Evolutionary conservation across 2,797 vertebrate genomes (phyloP), one percentile per base, ranked within the genome.

Genomic region (Lophotriccus pileatus): DNA sequence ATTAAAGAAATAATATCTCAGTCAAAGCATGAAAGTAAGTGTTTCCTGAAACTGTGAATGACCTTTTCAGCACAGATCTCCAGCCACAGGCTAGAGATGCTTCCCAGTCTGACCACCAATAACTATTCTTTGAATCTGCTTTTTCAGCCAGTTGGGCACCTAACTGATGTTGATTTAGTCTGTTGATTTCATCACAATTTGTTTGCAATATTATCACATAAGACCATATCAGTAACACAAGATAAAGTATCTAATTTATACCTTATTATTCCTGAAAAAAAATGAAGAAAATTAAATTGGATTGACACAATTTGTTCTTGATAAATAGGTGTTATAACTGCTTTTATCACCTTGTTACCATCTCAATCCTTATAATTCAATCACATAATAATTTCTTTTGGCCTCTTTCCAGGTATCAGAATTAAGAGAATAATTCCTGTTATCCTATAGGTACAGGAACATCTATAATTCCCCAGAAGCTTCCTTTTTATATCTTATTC

Each of bases 311-410:
- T 69, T 84, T 95, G 63, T 82, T 90, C 76, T 6, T 76, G 88
- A 84, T 73, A 91, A 91, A 91, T 84, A 78, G 43, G 47, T 84
- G 63, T 47, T 80, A 46, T 62, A 86, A 62, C 56, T 84, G 79
- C 63, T 91, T 91, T 91, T 90, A 90, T 94, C 90, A 90, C 63
- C 56, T 93, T 87, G 79, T 63, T 83, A 53, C 44, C 44, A 34
- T 92, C 60, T 89, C 56, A 82, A 74, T 82, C 84, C 70, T 79
- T 87, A 30, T 47, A 89, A 92, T 91, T 92, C 56, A 93, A 53
- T 89, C 47, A 44, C 34, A 14, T 62, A 75, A 68, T 86, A 75
- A 86, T 94, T 88, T 91, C 62, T 89, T 81, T 39, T 9, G 6
- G 46, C 59, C 73, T 53, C n/a, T 82, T 82, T 88, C 53, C 44